Base-by-base conservation (phyloP, 2,113 vertebrate species). In the Austrofundulus limnaeus region DNA sequence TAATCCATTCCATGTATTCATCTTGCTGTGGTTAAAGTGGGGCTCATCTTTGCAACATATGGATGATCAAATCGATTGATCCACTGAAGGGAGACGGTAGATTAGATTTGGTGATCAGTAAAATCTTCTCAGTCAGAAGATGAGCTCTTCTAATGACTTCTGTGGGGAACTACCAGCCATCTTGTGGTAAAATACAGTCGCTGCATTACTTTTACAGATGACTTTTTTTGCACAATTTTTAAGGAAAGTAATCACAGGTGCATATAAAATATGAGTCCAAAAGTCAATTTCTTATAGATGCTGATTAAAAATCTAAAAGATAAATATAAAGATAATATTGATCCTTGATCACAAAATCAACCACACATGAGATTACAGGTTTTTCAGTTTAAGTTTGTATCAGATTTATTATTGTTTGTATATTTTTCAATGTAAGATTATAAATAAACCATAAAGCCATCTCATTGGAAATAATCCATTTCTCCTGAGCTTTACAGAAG, bases 121-220 rank as follows among this genome's bases (percentile, higher is more conserved):
- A 42, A 49, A 46, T 23, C 34, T 16, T 20, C n/a, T 15, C 60
- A 9, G 28, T 24, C n/a, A n/a, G 3, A n/a, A n/a, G n/a, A n/a
- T n/a, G n/a, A n/a, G n/a, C n/a, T 57, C 60, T 56, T 25, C 7
- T 51, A 14, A 19, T 61, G 51, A 51, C 61, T 37, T 57, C 14
- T 49, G 38, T 59, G 9, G 49, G 80, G 20, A 48, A n/a, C 46
- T 52, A 11, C 14, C 24, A 48, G 84, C 78, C 85, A 82, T 66
- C 85, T 82, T 62, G 87, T 90, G 89, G 88, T 37, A 16, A 45
- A 66, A 73, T 12, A 4, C 3, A 75, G 79, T 43, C 39, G 75
- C 72, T 80, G 69, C 84, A 88, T 21, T 23, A 13, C 2, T 54
- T 39, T 31, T 34, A 34, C 31, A 34, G 31, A 13, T 11, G 6